Conservation (phyloP, 1,140 invertebrate genomes). For the Anagrus nilaparvatae region DNA sequence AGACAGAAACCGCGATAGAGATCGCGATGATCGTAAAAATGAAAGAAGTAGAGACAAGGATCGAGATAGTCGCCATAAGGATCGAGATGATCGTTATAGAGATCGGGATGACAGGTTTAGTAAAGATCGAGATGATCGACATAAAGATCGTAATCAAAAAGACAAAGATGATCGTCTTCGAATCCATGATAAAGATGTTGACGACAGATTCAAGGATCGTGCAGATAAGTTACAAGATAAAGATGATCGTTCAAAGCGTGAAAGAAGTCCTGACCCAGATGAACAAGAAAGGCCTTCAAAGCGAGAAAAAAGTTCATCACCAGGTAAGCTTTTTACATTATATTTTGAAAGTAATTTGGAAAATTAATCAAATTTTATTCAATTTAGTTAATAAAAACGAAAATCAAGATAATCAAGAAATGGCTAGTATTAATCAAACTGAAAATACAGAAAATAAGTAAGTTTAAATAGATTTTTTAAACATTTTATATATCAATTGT, state of each 20-base stretch:
- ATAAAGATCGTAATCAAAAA: conserved; percentile 5
- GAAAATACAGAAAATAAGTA: too few species aligned
- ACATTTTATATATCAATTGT: background rate
- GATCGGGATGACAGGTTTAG: conserved; percentile 4
- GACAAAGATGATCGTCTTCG: conserved; percentile 7
- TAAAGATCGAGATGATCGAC: conserved; percentile 5
- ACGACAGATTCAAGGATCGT: too few species aligned
- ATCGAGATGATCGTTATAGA: conserved; percentile 6
- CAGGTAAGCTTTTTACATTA: too few species aligned
- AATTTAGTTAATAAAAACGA: conserved; percentile 13
- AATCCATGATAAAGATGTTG: conserved; percentile 3
- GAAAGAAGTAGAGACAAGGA: conserved; percentile 12
- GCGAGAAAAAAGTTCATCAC: too few species aligned
- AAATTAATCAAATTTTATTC: background rate
- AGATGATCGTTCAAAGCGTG: conserved; percentile 2
- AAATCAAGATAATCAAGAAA: conserved; percentile 13
- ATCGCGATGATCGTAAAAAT: background rate
- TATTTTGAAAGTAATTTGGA: background rate
- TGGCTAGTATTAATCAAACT: too few species aligned
- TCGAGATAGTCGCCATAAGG: conserved; percentile 9
- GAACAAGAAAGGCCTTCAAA: too few species aligned
- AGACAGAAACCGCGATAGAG: background rate
- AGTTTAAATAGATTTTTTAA: background rate
- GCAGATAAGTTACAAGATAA: too few species aligned
- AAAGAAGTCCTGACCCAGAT: conserved; percentile 5